These are phyloP conservation scores for Chaetops frenatus DNA, from an alignment of 2,113 vertebrate species.

Conservation along the genomic window DNA sequence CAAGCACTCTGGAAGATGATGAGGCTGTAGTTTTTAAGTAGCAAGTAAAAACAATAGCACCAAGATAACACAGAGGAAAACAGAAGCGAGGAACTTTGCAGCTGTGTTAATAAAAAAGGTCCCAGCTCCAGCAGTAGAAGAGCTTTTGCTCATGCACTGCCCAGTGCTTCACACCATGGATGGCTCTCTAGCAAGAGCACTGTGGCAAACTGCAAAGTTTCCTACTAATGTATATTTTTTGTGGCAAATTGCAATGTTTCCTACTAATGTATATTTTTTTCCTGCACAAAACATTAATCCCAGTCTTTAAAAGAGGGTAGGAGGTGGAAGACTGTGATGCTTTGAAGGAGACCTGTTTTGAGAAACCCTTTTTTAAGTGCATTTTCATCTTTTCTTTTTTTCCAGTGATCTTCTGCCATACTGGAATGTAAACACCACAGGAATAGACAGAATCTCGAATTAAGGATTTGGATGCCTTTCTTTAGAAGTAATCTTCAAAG, in stretches of 20 bases:
- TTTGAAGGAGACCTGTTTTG: slow-evolving; percentile 61
- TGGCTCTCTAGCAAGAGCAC: background rate
- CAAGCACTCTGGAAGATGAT: background rate
- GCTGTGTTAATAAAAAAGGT: background rate
- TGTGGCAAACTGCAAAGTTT: background rate
- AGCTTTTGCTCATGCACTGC: background rate
- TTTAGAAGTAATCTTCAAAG: slow-evolving; percentile 82
- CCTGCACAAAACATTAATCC: slow-evolving; percentile 38
- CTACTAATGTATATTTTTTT: background rate
- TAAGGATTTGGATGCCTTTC: slow-evolving; percentile 75
- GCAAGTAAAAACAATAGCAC: slow-evolving; percentile 52
- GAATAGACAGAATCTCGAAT: slow-evolving; percentile 78
- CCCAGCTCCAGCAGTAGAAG: background rate
- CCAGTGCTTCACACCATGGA: background rate
- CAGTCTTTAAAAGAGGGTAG: slow-evolving; percentile 12
- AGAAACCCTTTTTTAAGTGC: slow-evolving; percentile 55
- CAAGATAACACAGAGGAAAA: slow-evolving; percentile 39
- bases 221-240: background rate
- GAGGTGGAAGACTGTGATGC: slow-evolving; percentile 32
- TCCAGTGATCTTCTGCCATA: slow-evolving; percentile 73
- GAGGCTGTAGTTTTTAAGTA: slow-evolving; percentile 38
- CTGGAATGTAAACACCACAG: slow-evolving; percentile 78
- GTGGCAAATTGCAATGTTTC: background rate
- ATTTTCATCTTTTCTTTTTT: slow-evolving; percentile 64
- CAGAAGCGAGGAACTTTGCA: background rate